These are phyloP conservation scores for Meloe dianella DNA, from an alignment of 2,888 invertebrate genomes.

Conservation along the genomic window DNA sequence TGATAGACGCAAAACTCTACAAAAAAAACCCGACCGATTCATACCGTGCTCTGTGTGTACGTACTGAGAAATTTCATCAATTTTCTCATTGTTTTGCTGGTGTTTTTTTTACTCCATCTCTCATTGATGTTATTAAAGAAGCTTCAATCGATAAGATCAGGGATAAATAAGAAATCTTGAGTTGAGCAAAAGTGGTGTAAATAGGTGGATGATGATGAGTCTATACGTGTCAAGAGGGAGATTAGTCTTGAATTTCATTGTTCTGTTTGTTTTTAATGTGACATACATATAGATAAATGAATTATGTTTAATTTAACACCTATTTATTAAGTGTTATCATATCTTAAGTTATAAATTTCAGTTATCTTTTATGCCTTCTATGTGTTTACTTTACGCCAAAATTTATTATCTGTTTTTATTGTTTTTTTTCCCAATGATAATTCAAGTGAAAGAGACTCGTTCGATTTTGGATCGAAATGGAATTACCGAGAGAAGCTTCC, in stretches of 20 bases:
- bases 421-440: background rate
- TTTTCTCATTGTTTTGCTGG: background rate
- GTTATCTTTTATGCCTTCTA: too few relatives aligned
- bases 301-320: too few relatives aligned
- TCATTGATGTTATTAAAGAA: background rate
- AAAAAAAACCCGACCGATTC: constrained; percentile 24
- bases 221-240: too few relatives aligned
- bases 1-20: constrained; percentile 38
- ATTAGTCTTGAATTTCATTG: too few relatives aligned
- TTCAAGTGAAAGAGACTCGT: too few relatives aligned
- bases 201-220: background rate
- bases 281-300: too few relatives aligned
- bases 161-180: background rate
- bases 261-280: too few relatives aligned
- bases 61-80: constrained; percentile 30
- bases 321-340: too few relatives aligned
- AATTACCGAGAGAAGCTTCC: constrained; percentile 5
- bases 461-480: background rate
- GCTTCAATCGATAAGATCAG: background rate
- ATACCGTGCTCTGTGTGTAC: constrained; percentile 46
- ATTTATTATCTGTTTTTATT: background rate
- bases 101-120: background rate
- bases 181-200: background rate
- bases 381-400: too few relatives aligned
- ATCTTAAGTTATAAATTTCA: too few relatives aligned